Evolutionary conservation across 2,888 invertebrate genomes (phyloP).

Genomic region (Diarsia dahlii): DNA sequence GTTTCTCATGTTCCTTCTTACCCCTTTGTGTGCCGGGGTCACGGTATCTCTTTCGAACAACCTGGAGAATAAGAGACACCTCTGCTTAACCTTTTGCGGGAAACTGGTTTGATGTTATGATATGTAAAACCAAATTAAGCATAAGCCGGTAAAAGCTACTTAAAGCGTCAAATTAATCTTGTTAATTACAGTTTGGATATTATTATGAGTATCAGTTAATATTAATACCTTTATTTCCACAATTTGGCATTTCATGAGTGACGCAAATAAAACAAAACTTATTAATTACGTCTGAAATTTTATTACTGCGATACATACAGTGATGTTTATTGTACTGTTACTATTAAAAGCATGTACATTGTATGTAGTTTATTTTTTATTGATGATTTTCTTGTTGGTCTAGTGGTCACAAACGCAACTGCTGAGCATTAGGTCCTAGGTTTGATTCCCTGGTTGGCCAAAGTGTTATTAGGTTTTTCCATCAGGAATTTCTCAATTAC

Average conservation of each 20-base stretch:
- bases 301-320: neutral
- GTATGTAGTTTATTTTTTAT: too few relatives aligned
- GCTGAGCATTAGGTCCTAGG: too few relatives aligned
- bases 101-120: neutral
- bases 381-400: too few relatives aligned
- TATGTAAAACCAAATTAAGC: neutral
- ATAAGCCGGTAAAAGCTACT: neutral
- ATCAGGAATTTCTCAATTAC: too few relatives aligned
- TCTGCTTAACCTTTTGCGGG: neutral
- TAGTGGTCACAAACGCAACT: too few relatives aligned
- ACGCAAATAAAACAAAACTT: neutral
- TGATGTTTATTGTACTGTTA: neutral
- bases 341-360: neutral
- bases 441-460: too few relatives aligned
- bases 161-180: neutral
- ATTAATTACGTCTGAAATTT: neutral
- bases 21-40: too few relatives aligned
- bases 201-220: slow-evolving; percentile 2
- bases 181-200: slow-evolving; percentile 15
- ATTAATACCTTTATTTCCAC: neutral
- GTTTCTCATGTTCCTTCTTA: too few relatives aligned
- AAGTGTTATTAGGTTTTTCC: too few relatives aligned
- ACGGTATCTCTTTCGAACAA: too few relatives aligned
- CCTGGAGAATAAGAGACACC: neutral
- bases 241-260: neutral